Conservation (phyloP, 2,113 vertebrate species). For the Pyrgilauda ruficollis region DNA sequence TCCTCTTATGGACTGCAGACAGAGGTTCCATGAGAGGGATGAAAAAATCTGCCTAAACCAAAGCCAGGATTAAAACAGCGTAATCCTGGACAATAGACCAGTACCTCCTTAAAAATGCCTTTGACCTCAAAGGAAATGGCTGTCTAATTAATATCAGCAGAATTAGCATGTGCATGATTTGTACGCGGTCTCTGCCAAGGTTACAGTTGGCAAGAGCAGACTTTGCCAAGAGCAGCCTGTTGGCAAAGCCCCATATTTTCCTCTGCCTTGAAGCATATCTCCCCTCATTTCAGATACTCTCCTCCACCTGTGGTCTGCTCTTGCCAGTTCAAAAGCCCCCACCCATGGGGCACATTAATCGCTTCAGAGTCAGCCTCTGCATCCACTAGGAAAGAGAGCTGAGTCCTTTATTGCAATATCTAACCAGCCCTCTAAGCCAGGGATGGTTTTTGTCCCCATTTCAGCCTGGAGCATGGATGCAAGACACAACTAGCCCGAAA, state of each 20-base stretch:
- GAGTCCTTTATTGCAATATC: not conserved
- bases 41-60: not conserved
- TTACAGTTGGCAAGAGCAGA: not conserved
- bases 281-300: not conserved
- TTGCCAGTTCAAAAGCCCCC: not conserved
- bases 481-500: slow-evolving; percentile 40
- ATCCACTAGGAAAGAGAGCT: not conserved
- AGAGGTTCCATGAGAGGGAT: not conserved
- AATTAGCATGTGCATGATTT: not conserved
- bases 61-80: not conserved
- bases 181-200: not conserved
- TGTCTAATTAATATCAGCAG: not conserved
- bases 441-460: not conserved
- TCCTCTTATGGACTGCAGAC: not conserved
- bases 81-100: not conserved
- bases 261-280: not conserved
- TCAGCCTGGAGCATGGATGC: not conserved
- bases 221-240: not conserved
- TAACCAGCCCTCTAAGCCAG: not conserved
- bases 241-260: not conserved
- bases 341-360: not conserved
- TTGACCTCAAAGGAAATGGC: not conserved
- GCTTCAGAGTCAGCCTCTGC: not conserved
- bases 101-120: not conserved
- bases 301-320: not conserved